Base-by-base conservation (phyloP, 1,140 invertebrate genomes). In the Chrysomallon squamiferum region DNA sequence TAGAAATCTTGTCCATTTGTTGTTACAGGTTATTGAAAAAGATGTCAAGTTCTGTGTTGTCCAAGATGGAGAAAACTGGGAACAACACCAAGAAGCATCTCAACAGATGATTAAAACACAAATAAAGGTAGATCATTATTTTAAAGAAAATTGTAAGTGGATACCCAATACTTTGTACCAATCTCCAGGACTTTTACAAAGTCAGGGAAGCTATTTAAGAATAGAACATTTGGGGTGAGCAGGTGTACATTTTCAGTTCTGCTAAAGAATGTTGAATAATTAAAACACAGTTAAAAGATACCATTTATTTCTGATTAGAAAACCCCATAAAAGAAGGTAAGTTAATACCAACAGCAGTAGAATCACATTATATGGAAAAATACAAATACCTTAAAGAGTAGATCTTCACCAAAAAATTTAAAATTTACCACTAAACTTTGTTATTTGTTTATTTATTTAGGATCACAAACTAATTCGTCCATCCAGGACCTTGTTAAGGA, bases 381-480 rank as follows among this genome's bases (percentile, higher is more conserved):
- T 4, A 57, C 18, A 22, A 15, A 18, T n/a, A 29, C 18, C 6
- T 27, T 35, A 9, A 47, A 15, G 18, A 13, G 27, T 30, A 27
- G 18, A 15, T 13, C 9, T 41, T 20, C 25, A 6, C 11, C 38
- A 35, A 38, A 33, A 52, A 38, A 20, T 2, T 18, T 3, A 11
- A 9, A 56, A 47, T 33, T 57, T 18, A n/a, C n/a, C n/a, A n/a
- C n/a, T n/a, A n/a, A n/a, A n/a, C n/a, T n/a, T n/a, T n/a, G n/a
- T n/a, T n/a, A n/a, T n/a, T n/a, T n/a, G n/a, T n/a, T n/a, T n/a
- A n/a, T n/a, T n/a, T n/a, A n/a, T 70, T 7, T 66, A 79, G 77
- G 66, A 73, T 11, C 75, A 79, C 33, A 69, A 74, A 29, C 61
- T 79, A 13, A 74, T 79, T 29, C 59, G 67, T 22, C 47, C 67